Evolutionary conservation across 2,797 vertebrate genomes (phyloP).

Genomic region (Dendrocincla fuliginosa): DNA sequence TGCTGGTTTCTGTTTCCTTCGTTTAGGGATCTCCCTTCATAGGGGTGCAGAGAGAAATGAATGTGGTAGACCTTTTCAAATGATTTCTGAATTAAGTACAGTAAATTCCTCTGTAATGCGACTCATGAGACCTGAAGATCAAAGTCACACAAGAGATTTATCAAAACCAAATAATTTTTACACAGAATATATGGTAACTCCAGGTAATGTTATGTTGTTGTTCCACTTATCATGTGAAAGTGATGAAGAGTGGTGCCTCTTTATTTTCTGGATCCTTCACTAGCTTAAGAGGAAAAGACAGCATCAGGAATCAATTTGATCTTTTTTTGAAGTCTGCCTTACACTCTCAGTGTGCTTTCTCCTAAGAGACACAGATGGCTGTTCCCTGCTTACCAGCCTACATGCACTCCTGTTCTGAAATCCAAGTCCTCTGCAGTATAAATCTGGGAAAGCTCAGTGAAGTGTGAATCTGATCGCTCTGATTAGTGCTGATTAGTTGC

Average conservation of each 20-base stretch:
- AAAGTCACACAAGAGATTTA: slow-evolving; percentile 56
- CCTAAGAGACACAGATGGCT: not conserved
- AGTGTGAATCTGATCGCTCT: slow-evolving; percentile 23
- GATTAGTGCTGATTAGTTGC: slow-evolving; percentile 37
- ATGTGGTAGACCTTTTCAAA: slow-evolving; percentile 21
- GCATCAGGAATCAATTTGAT: slow-evolving; percentile 66
- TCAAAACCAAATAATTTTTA: slow-evolving; percentile 51
- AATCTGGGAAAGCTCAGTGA: slow-evolving; percentile 44
- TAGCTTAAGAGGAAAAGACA: slow-evolving; percentile 16
- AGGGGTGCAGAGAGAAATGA: not conserved
- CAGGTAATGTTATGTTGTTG: slow-evolving; percentile 15
- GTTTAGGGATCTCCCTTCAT: not conserved
- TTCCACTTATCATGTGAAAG: slow-evolving; percentile 4
- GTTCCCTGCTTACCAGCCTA: not conserved
- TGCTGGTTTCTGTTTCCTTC: not conserved
- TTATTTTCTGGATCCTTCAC: slow-evolving; percentile 25
- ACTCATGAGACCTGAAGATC: slow-evolving; percentile 55
- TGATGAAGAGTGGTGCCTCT: not conserved
- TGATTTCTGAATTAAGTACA: slow-evolving; percentile 52
- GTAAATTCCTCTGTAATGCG: slow-evolving; percentile 45
- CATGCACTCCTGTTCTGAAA: not conserved
- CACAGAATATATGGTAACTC: not conserved
- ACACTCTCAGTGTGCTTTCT: not conserved
- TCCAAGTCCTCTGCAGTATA: not conserved
- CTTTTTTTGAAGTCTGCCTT: slow-evolving; percentile 36